Percentiles rank a stretch among this genome's conserved stretches.
phyloP scores from a whole-genome alignment of 2,888 invertebrate genomes.

The Cyrtodaria siliqua region DNA sequence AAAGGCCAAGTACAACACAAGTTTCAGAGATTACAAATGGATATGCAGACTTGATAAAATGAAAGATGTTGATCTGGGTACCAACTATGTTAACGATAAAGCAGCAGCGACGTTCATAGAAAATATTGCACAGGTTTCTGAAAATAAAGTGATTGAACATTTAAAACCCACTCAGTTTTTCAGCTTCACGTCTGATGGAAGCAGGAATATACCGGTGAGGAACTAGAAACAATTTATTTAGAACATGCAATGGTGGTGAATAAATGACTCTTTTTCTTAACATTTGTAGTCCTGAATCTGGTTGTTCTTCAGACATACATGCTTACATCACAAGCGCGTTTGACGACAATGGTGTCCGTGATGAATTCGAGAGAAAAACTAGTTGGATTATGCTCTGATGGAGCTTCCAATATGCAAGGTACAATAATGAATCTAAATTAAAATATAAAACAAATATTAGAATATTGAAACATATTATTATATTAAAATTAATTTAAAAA shows the following conservation, averaged over 20 bases:
- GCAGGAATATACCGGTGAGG: constrained; percentile 23
- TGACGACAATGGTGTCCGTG: background rate
- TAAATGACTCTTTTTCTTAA: constrained; percentile 12
- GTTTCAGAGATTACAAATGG: too few relatives aligned
- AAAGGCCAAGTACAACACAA: too few relatives aligned
- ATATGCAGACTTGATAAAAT: constrained; percentile 3
- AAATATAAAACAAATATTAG: background rate
- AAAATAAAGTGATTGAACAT: constrained; percentile 15
- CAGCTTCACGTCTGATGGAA: constrained; percentile 23
- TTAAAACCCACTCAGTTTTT: constrained; percentile 16
- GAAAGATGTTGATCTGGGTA: constrained; percentile 29
- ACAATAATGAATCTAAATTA: background rate
- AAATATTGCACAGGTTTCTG: constrained; percentile 14
- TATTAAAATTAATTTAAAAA: background rate
- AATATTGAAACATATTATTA: background rate
- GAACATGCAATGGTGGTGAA: constrained; percentile 24
- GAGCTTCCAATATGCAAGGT: constrained; percentile 9
- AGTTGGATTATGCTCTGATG: constrained; percentile 7
- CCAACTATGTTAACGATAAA: constrained; percentile 18
- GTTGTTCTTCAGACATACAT: constrained; percentile 16
- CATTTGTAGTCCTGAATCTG: constrained; percentile 21
- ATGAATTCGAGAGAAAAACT: constrained; percentile 2
- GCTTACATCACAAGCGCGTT: constrained; percentile 8
- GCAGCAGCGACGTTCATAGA: constrained; percentile 10
- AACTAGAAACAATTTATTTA: constrained; percentile 20